These are phyloP conservation scores for Hypsopygia costalis DNA, from an alignment of 2,888 invertebrate species.

Conservation along the genomic window DNA sequence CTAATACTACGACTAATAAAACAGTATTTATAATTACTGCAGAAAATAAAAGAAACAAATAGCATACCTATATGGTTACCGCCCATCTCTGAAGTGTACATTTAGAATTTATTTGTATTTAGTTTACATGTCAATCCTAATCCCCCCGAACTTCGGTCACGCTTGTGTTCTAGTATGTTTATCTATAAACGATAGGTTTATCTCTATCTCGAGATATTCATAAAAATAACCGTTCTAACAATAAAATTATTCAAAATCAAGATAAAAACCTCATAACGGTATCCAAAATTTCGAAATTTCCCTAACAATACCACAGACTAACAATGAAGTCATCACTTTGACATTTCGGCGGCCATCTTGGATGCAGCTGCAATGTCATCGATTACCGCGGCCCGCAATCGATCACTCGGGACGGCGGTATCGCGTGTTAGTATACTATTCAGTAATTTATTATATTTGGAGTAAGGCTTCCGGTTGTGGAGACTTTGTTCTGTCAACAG, in stretches of 20 bases:
- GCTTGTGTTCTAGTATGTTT: too few species aligned
- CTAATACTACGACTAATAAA: too few species aligned
- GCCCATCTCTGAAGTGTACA: too few species aligned
- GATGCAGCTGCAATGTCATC: conserved; percentile 16
- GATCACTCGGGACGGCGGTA: background rate
- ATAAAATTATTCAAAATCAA: background rate
- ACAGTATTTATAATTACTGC: too few species aligned
- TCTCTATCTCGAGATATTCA: too few species aligned
- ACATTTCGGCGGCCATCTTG: conserved; percentile 23
- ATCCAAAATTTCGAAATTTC: background rate
- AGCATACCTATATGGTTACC: too few species aligned
- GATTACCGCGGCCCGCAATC: conserved; percentile 12
- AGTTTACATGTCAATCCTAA: too few species aligned
- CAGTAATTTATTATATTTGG: conserved; percentile 10
- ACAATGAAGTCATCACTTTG: conserved; percentile 26
- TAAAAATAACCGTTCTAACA: too few species aligned
- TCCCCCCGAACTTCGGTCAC: too few species aligned
- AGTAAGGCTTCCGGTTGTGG: conserved; percentile 7
- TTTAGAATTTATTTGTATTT: too few species aligned
- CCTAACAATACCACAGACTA: background rate
- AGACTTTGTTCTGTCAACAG: conserved; percentile 3
- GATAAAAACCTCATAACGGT: background rate
- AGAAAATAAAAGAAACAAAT: too few species aligned
- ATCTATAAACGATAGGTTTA: too few species aligned
- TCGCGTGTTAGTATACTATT: background rate